Conservation (phyloP, 2,797 vertebrate species). For the Gallinago stenura region DNA sequence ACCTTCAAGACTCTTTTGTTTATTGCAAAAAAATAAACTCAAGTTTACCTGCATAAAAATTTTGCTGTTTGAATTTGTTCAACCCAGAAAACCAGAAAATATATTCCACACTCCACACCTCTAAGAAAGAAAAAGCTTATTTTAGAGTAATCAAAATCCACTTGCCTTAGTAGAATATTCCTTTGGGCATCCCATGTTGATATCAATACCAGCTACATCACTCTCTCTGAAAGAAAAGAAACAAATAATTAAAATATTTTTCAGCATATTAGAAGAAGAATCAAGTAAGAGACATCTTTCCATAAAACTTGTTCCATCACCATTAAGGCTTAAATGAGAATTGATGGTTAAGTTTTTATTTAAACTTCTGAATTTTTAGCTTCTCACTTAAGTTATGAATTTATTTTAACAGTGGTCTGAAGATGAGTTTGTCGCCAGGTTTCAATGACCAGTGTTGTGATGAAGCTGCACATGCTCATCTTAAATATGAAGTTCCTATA, state of each 20-base stretch:
- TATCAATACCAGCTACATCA: conserved; percentile 93
- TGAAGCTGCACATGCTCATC: not conserved
- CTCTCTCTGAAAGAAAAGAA: conserved; percentile 83
- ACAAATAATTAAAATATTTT: not conserved
- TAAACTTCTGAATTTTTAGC: not conserved
- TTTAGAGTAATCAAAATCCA: not conserved
- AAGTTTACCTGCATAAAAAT: not conserved
- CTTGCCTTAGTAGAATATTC: conserved; percentile 97
- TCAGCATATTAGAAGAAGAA: not conserved
- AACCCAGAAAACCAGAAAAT: not conserved
- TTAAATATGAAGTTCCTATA: not conserved
- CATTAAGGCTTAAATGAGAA: not conserved
- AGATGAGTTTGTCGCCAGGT: not conserved
- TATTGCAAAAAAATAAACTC: not conserved
- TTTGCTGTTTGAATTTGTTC: not conserved
- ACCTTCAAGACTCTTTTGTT: not conserved
- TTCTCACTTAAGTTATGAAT: not conserved
- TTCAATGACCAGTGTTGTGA: not conserved
- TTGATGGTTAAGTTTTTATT: not conserved
- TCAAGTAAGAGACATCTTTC: not conserved
- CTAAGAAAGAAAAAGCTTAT: not conserved
- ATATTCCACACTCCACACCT: not conserved
- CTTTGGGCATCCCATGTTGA: conserved; percentile 98
- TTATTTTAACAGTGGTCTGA: not conserved
- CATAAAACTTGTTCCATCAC: not conserved